Evolutionary conservation across 1,140 invertebrate species (phyloP), one percentile per base, ranked within the genome.

Genomic region (Drosophila pallidifrons): DNA sequence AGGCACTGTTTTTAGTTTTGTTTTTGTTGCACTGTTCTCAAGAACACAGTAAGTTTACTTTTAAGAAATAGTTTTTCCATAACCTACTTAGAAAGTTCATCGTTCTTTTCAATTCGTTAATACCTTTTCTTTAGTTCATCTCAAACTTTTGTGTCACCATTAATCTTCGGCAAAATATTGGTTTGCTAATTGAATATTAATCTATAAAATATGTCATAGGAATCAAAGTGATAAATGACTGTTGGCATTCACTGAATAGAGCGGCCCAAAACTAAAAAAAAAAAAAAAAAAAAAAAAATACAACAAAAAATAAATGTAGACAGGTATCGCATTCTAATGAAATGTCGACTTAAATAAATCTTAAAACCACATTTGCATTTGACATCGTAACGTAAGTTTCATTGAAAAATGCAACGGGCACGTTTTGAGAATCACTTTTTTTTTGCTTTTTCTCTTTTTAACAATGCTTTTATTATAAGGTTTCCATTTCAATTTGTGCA

Each of bases 331-430:
- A 73, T 57, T 73, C 70, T 73, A 77, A 77, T 58, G 61, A 60
- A 73, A 60, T 55, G 43, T 46, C 30, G 51, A 41, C 15, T 57
- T n/a, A 20, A 52, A 77, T 77, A 69, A 74, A 77, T 77, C 70
- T 63, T 49, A 20, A 28, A 25, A 57, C 61, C 47, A 30, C 38
- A 74, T 74, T 77, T 58, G 46, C 64, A 64, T 74, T 51, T 52
- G 35, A 32, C 43, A 49, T 67, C 74, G 58, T 74, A 77, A 77
- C 70, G 57, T 41, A 25, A 25, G 49, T 68, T 74, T 52, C 70
- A 77, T 73, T 77, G 63, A 57, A 66, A 68, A 73, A 45, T 38
- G 43, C 57, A 75, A 70, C 54, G 67, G 52, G 15, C 68, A 71
- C 60, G 69, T 63, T 76, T 76, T 43, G 2, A 16, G n/a, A 46